A percentile compares a stretch with the other conserved stretches of the same genome.
These are phyloP conservation scores for Pycnomerus fuliginosus DNA, from an alignment of 2,888 invertebrate species.

Conservation along the genomic window DNA sequence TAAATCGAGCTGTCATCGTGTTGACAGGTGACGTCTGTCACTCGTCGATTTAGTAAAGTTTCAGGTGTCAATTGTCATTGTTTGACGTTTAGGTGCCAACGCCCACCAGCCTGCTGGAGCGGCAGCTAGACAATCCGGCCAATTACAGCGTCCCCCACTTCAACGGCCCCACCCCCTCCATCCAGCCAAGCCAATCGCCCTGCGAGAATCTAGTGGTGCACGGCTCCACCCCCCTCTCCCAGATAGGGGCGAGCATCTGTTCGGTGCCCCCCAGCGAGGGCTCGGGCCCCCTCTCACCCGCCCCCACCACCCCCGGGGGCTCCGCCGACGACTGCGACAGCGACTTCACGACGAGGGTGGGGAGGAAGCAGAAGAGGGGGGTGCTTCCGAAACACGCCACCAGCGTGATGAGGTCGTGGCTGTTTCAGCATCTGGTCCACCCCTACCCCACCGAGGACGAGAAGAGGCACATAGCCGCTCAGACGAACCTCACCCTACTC, in stretches of 20 bases:
- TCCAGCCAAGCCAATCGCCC: constrained; percentile 33
- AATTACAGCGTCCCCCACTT: constrained; percentile 42
- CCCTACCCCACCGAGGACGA: constrained; percentile 96
- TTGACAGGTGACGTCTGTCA: no score
- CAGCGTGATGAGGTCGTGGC: constrained; percentile 94
- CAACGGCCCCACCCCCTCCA: constrained; percentile 41
- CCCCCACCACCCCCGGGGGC: constrained; percentile 61
- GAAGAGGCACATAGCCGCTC: constrained; percentile 84
- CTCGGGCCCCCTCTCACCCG: constrained; percentile 60
- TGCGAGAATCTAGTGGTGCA: constrained; percentile 62
- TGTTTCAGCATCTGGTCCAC: constrained; percentile 94
- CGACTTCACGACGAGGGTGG: constrained; percentile 48
- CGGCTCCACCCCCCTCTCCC: constrained; percentile 83
- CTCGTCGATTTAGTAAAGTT: no score
- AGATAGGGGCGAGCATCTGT: constrained; percentile 75
- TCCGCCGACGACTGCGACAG: constrained; percentile 61
- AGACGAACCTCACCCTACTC: constrained; percentile 75
- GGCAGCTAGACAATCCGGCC: constrained; percentile 44
- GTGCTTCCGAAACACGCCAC: constrained; percentile 95
- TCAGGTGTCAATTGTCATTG: no score
- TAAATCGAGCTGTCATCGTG: no score
- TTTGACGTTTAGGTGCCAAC: constrained; percentile 49
- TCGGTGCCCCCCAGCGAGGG: constrained; percentile 58
- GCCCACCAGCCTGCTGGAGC: constrained; percentile 39
- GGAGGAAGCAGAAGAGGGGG: constrained; percentile 76